Evolutionary conservation across 1,140 invertebrate genomes (phyloP), one percentile per base, ranked within the genome.

Genomic region (Eriocheir sinensis): DNA sequence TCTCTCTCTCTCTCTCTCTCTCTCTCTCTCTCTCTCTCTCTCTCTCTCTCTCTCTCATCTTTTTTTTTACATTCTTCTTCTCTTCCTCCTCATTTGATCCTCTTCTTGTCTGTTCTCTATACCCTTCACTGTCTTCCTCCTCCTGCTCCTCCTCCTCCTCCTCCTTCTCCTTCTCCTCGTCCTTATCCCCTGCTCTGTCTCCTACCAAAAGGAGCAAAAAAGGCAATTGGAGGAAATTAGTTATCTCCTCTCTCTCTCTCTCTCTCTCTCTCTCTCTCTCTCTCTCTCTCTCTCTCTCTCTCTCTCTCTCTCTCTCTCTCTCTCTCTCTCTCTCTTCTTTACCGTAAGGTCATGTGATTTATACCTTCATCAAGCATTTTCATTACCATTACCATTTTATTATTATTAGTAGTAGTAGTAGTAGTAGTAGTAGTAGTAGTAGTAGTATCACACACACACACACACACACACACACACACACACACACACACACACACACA

Each of bases 271-370:
- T 60, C 21, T 60, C 21, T 60, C 53, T 60, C 44, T 88, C 27
- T 44, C 38, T n/a, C 85, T 88, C 85, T 40, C 38, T 88, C 44
- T 88, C 85, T 41, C 38, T 41, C 38, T 44, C 85, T 44, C 44
- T 41, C 38, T 88, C 85, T 88, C 85, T 88, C 85, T 86, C 83
- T 86, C 83, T 86, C 83, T 86, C 83, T 86, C 83, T 86, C 83
- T 86, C 83, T 86, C 83, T 86, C 83, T 86, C 83, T 86, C 83
- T 86, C 83, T 86, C 53, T 3, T 60, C 4, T 6, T 48, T 48
- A 6, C 15, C 44, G 44, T 48, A 48, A n/a, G n/a, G n/a, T 48
- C 44, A 48, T 4, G 4, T 48, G 4, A 48, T 4, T 15, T 48
- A 48, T 48, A 15, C 27, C 53, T 60, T 21, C 21, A 2, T 60